Base-by-base conservation (phyloP, 1,140 invertebrate genomes). In the Drosophila paulistorum region DNA sequence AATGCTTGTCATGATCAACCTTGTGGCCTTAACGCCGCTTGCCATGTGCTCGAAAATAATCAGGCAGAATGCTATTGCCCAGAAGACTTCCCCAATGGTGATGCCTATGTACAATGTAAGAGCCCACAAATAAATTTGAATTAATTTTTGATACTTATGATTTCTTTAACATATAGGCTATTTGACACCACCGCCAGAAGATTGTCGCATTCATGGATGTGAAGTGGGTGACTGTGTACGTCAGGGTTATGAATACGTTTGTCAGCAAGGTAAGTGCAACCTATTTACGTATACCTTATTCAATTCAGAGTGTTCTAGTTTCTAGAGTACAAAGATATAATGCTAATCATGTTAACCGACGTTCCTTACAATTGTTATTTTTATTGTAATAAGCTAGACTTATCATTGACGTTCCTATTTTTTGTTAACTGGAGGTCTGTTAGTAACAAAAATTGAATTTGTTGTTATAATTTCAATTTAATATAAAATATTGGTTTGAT, bases 61-160 rank as follows among this genome's bases (percentile, higher is more conserved):
- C 93, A 95, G 73, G 94, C 96, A 0, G 94, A 96, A 82, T 98
- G 97, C 85, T 96, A 95, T 89, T 98, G 97, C 90, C 97, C 97
- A 51, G 92, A 94, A 13, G 95, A 95, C 80, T 96, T 94, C 92
- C 96, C 97, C 33, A 93, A 95, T 59, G 97, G 97, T 48, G 96
- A 98, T 94, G 96, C 97, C 10, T 95, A 95, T 77, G 94, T 95
- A 75, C 94, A 96, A 94, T 98, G 97, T 97, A 94, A 95, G 94
- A 93, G 10, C 9, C 2, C 42, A n/a, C 3, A 2, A 17, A 23
- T 0, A 33, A 10, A 6, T 11, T 2, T 58, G 23, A 9, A 20
- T 54, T 45, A 10, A 17, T 10, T 4, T 7, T 41, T 35, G 3
- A 30, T 6, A 1, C n/a, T 6, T 10, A 39, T 6, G 20, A 1